phyloP scores from a whole-genome alignment of 2,888 invertebrate species.

The Linnaemya tessellans region DNA sequence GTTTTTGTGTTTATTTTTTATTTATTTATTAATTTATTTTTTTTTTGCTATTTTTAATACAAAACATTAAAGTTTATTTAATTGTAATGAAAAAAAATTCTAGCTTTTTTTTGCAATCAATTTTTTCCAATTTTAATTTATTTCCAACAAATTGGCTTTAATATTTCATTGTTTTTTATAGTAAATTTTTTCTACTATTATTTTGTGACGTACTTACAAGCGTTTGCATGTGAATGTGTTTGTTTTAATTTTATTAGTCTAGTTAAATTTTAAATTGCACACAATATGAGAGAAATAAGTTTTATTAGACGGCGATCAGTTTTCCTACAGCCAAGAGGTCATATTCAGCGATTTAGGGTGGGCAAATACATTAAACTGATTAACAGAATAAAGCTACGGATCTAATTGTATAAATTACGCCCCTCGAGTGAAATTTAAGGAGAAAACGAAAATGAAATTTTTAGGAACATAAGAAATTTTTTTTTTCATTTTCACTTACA shows the following conservation, averaged over 20 bases:
- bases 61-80: slow-evolving; percentile 39
- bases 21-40: neutral
- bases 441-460: too few species aligned
- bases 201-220: slow-evolving; percentile 17
- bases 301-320: too few species aligned
- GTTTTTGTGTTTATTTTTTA: slow-evolving; percentile 8
- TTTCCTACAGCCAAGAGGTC: too few species aligned
- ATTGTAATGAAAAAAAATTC: slow-evolving; percentile 20
- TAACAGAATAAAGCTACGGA: too few species aligned
- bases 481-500: too few species aligned
- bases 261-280: slow-evolving; percentile 33
- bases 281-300: slow-evolving; percentile 8
- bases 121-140: slow-evolving; percentile 26
- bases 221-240: neutral
- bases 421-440: too few species aligned
- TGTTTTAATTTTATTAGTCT: slow-evolving; percentile 17
- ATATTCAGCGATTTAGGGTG: too few species aligned
- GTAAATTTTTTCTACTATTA: neutral
- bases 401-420: too few species aligned
- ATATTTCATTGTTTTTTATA: slow-evolving; percentile 2
- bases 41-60: slow-evolving; percentile 34
- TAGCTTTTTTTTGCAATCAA: neutral
- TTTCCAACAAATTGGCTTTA: slow-evolving; percentile 45
- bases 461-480: too few species aligned
- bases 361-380: neutral